Evolutionary conservation across 2,888 invertebrate genomes (phyloP).

Genomic region (Drepanosiphum platanoidis): DNA sequence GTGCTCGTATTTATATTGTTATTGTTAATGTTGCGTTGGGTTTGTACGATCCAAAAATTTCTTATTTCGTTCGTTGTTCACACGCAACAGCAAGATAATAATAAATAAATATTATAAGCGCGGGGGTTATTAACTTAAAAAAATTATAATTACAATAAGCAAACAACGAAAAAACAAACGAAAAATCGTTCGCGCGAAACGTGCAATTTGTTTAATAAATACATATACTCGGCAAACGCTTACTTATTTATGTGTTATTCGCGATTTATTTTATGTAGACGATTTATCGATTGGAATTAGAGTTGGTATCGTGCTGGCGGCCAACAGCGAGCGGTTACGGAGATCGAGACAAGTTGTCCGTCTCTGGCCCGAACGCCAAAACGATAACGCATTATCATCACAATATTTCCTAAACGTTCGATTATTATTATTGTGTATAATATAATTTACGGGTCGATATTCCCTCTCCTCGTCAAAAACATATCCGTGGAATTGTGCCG

Average conservation of each 20-base stretch:
- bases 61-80: background rate
- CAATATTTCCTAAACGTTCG: background rate
- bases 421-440: background rate
- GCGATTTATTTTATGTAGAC: background rate
- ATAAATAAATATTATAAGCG: background rate
- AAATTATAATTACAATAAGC: background rate
- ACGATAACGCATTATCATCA: background rate
- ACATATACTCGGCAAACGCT: background rate
- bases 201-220: background rate
- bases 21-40: background rate
- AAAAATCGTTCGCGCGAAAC: background rate
- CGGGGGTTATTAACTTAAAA: background rate
- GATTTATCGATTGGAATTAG: conserved; percentile 25
- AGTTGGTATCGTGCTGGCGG: background rate
- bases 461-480: background rate
- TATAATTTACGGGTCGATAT: background rate
- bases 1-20: background rate
- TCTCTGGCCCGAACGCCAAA: conserved; percentile 2
- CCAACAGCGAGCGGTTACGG: background rate
- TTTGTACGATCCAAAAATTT: background rate
- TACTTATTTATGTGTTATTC: background rate
- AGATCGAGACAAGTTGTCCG: conserved; percentile 22
- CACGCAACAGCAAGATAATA: background rate
- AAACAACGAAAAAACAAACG: background rate
- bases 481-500: background rate